Base-by-base conservation (phyloP, 2,888 invertebrate species). In the Opisthograptis luteolata region DNA sequence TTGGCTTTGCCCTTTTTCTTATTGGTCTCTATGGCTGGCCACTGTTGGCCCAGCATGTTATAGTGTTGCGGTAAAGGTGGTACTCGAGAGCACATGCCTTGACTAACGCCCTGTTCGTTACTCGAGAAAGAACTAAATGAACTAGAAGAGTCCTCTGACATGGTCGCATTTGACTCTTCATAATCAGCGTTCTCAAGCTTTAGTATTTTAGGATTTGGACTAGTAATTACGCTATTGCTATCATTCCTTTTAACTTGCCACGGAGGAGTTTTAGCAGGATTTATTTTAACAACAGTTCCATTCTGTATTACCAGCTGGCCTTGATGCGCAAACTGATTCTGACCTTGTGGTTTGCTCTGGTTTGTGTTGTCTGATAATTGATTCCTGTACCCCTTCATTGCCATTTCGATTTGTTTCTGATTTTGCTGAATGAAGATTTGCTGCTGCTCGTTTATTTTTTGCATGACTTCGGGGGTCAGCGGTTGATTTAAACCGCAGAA, bases 31-130 rank as follows among this genome's bases (percentile, higher is more conserved):
- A 73, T 58, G 2, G 58, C 61, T 0, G 86, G 84, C 87, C 88
- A 88, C 45, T 88, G 84, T 86, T 92, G 85, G 8, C 77, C 73
- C 70, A 87, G 73, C 78, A 87, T 83, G 36, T 84, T 83, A 55
- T 90, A 89, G 71, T 95, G 94, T 70, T 94, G 94, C 58, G 95
- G 95, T 30, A 95, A 76, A 0, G 95, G 95, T 12, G 95, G 95
- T 6, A 95, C 95, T 52, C 95, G 92, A 53, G 95, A 93, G 64
- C 93, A 94, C 68, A 92, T 91, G 24, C 90, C 91, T 62, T 91
- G 92, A n/a, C 81, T 83, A 58, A 79, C 70, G 0, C 69, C 56
- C 53, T 80, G 79, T 24, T 88, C 87, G 53, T 76, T 84, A 55
- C 72, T 81, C 3, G 80, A 66, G 54, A 79, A 87, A 0, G 81